Evolutionary conservation across 2,888 invertebrate genomes (phyloP), one percentile per base, ranked within the genome.

Genomic region (Brenthis daphne): DNA sequence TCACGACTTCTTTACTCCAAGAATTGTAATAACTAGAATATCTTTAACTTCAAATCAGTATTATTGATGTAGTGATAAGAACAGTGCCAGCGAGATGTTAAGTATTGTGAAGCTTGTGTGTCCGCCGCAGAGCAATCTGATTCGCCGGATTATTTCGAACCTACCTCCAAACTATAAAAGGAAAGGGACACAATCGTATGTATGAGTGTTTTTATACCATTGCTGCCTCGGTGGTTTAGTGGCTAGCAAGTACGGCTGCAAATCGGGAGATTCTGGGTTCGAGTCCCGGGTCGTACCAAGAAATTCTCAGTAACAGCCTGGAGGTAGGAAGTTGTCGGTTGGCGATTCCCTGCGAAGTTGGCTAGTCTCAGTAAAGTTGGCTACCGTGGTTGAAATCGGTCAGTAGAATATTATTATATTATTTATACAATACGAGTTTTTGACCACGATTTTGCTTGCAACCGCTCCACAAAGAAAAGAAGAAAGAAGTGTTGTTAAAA

Each of bases 151-250:
- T 2, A 12, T 60, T 2, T 8, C 60, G 1, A 50, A n/a, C 13
- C 50, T 60, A 29, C 60, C 60, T n/a, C 60, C 60, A 11, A 12
- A 29, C 12, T 50, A 60, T 14, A 50, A 48, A 6, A 60, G 60
- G 16, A 60, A 33, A 48, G 60, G 60, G 50, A 14, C 29, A 50
- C 60, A 60, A n/a, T n/a, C 60, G 60, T 60, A 29, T 50, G 60
- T 56, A 56, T 33, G 12, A 24, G n/a, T 48, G 13, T 24, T 1
- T 33, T 8, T 56, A n/a, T 56, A 54, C 53, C 11, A 20, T 51
- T 3, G 16, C n/a, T 16, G 0, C n/a, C 16, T 0, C 2, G 8
- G 0, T 20, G 3, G 13, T 20, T 3, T 24, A 11, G 24, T 12
- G 12, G 4, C 24, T 54, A 20, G 16, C 24, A 54, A 54, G 3